Percentiles rank a stretch among this genome's conserved stretches.
phyloP scores from a whole-genome alignment of 1,140 invertebrate genomes.

The Listronotus bonariensis region DNA sequence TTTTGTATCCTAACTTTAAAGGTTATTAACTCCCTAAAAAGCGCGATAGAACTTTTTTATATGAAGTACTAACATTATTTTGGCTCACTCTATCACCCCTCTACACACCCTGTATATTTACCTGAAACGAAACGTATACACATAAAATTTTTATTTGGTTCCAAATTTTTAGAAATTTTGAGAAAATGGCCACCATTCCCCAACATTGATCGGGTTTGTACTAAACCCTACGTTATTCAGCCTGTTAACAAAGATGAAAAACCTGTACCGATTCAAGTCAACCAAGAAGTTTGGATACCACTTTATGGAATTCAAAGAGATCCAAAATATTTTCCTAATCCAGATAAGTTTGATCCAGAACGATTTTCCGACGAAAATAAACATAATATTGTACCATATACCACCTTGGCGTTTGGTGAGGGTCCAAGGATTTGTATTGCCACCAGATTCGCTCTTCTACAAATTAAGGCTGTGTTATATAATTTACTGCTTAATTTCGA shows the following conservation, averaged over 20 bases:
- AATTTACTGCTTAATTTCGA: slow-evolving; percentile 45
- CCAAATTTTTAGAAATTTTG: no score
- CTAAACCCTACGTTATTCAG: slow-evolving; percentile 52
- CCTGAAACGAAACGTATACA: no score
- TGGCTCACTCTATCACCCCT: no score
- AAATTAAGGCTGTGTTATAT: slow-evolving; percentile 47
- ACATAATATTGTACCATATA: slow-evolving; percentile 49
- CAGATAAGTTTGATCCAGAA: slow-evolving; percentile 59
- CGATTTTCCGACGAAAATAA: slow-evolving; percentile 55
- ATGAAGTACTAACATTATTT: no score
- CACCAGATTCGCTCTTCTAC: slow-evolving; percentile 43
- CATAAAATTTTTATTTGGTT: no score
- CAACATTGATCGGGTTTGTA: no score
- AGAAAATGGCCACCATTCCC: no score
- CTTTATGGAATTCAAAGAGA: slow-evolving; percentile 61
- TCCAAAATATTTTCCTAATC: slow-evolving; percentile 55
- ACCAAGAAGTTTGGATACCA: slow-evolving; percentile 54
- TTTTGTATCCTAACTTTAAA: no score
- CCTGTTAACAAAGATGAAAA: slow-evolving; percentile 17
- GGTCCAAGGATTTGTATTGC: slow-evolving; percentile 57
- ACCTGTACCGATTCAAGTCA: slow-evolving; percentile 15
- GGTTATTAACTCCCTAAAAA: no score
- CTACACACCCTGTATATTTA: no score
- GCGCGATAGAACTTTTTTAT: no score
- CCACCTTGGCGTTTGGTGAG: slow-evolving; percentile 61